Base-by-base conservation (phyloP, 2,888 invertebrate species). In the Netelia inedita region DNA sequence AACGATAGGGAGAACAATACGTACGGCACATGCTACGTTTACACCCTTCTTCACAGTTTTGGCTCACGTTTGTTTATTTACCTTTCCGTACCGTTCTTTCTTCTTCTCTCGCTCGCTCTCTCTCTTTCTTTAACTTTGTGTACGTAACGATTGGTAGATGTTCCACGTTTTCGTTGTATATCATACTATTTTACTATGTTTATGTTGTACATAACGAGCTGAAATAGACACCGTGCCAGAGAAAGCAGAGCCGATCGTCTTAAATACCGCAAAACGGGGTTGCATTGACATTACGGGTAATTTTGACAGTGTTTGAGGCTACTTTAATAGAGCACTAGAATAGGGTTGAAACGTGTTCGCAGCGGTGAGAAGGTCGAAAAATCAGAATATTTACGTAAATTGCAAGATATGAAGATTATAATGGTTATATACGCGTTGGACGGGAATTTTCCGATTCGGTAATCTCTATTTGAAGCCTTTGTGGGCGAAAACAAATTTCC, bases 111-210 rank as follows among this genome's bases (percentile, higher is more conserved):
- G 23, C 43, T 41, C 14, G 14, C 23, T 65, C 69, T 23, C 23
- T 55, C 50, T 57, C 57, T 43, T 11, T 16, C 55, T 9, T 28
- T 35, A 21, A 14, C 41, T 19, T 1, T 21, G 5, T 68, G 3
- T 43, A 16, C 35, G 16, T 16, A 74, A 74, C 50, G 23, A 53
- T 35, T 8, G 19, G 19, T 10, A 46, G 23, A 50, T 23, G 11
- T 50, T 16, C 53, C 21, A 19, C 59, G 9, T 57, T 57, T 23
- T 57, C 57, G 16, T 57, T 57, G 57, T 57, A 16, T 57, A 9
- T 57, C 21, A 19, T 57, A 78, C 59, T 19, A 71, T 72, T 79
- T 72, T 72, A 72, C 72, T 71, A 79, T 65, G 72, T n/a, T 14
- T 55, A 55, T 35, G 19, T 55, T 57, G 28, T 55, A 71, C 35